Evolutionary conservation across 2,797 vertebrate genomes (phyloP).

Genomic region (Anguilla megastoma): DNA sequence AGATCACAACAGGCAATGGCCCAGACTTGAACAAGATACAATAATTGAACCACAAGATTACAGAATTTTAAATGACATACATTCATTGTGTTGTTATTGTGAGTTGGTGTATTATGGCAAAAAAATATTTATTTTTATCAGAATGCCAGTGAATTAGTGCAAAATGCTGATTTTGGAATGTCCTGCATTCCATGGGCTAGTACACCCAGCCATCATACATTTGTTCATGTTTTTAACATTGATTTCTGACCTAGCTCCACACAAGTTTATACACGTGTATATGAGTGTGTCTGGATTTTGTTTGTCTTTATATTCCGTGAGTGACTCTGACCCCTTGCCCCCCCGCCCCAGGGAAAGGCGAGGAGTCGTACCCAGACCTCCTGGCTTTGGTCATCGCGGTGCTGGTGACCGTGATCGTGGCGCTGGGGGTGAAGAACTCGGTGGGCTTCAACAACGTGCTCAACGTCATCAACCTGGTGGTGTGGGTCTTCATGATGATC

Average conservation of each 20-base stretch:
- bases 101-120: too few relatives aligned
- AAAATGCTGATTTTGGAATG: too few relatives aligned
- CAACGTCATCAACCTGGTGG: conserved; percentile 87
- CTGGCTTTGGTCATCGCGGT: conserved; percentile 87
- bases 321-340: background rate
- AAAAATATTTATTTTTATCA: too few relatives aligned
- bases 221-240: background rate
- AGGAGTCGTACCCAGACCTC: conserved; percentile 90
- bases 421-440: conserved; percentile 89
- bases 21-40: too few relatives aligned
- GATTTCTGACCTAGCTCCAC: background rate
- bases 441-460: conserved; percentile 92
- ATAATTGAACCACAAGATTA: too few relatives aligned
- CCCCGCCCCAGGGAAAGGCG: conserved; percentile 81
- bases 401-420: conserved; percentile 85
- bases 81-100: too few relatives aligned
- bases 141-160: too few relatives aligned
- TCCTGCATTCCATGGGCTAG: too few relatives aligned
- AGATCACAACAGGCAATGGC: too few relatives aligned
- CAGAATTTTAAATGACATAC: too few relatives aligned
- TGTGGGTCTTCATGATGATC: conserved; percentile 92
- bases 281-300: background rate
- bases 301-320: background rate
- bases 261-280: background rate
- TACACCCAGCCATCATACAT: background rate